Evolutionary conservation across 2,797 vertebrate genomes (phyloP), one percentile per base, ranked within the genome.

Genomic region (Scomberomorus guttatus): DNA sequence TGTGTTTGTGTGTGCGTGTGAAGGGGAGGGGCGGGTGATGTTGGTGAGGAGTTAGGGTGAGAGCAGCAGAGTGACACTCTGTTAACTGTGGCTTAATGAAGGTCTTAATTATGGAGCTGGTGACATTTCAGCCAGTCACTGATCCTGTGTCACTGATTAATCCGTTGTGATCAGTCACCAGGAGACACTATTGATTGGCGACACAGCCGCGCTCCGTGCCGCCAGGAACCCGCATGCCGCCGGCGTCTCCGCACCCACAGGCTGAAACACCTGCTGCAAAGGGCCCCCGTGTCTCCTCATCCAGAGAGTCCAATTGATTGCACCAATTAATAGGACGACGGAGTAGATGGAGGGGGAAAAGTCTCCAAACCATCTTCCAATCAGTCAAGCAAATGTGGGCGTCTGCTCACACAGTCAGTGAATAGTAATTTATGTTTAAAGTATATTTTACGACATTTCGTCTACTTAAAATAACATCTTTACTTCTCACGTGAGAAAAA

Each of bases 71-170:
- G 85, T 89, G 91, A 85, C 89, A 93, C 90, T 92, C 89, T 92
- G 92, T 93, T 93, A 94, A 91, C 87, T 75, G 72, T 80, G 84
- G 86, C 92, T 93, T 94, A 94, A 94, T 94, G 90, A 94, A 93
- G 93, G 90, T 94, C 92, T 95, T 95, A 95, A 95, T 96, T 95
- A 95, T 94, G 92, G 93, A 94, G 92, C 91, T 75, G 84, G 87
- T 94, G 93, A 95, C 93, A 94, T 94, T 94, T 94, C 83, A 85
- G 87, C 86, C 87, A 87, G 90, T 92, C 90, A 80, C 87, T 90
- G 92, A 93, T 90, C 87, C 82, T 37, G 79, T 86, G 89, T 77
- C 84, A 87, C 86, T 88, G 89, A 94, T 94, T 92, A 92, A 95
- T 95, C 93, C 58, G 81, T 79, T 80, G 90, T 90, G 92, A 94